phyloP scores from a whole-genome alignment of 2,888 invertebrate genomes.

The Scaptomyza flava region DNA sequence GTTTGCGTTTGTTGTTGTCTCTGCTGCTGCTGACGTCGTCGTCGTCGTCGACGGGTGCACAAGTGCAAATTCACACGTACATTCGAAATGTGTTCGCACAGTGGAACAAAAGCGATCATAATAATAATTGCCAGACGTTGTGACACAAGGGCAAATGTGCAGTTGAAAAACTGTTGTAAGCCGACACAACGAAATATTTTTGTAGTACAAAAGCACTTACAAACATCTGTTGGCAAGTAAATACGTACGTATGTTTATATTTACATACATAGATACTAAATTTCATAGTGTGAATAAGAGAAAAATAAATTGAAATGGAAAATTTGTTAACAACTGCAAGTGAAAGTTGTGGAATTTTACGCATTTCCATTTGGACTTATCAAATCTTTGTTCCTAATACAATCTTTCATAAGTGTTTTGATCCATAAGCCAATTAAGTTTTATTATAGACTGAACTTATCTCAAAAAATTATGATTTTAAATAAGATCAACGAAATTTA shows the following conservation, averaged over 20 bases:
- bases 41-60: slow-evolving; percentile 61
- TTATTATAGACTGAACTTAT: slow-evolving; percentile 1
- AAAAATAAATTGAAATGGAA: slow-evolving; percentile 45
- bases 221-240: slow-evolving; percentile 9
- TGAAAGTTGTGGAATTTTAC: slow-evolving; percentile 2
- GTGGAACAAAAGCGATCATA: slow-evolving; percentile 52
- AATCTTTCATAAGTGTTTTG: slow-evolving; percentile 13
- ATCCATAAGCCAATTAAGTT: not conserved
- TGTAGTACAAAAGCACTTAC: slow-evolving; percentile 26
- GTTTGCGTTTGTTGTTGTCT: slow-evolving; percentile 31
- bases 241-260: not conserved
- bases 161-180: slow-evolving; percentile 18
- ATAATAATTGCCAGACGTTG: slow-evolving; percentile 15
- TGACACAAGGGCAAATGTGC: slow-evolving; percentile 34
- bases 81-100: slow-evolving; percentile 74
- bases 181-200: slow-evolving; percentile 42
- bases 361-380: slow-evolving; percentile 4
- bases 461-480: not conserved
- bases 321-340: slow-evolving; percentile 29
- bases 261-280: slow-evolving; percentile 6
- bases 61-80: slow-evolving; percentile 80
- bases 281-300: slow-evolving; percentile 34
- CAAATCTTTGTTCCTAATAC: slow-evolving; percentile 6
- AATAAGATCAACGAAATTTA: not conserved
- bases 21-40: slow-evolving; percentile 15